Percentiles rank a stretch among this genome's conserved stretches.
phyloP scores from a whole-genome alignment of 2,888 invertebrate species.

The Gastrophysa polygoni region DNA sequence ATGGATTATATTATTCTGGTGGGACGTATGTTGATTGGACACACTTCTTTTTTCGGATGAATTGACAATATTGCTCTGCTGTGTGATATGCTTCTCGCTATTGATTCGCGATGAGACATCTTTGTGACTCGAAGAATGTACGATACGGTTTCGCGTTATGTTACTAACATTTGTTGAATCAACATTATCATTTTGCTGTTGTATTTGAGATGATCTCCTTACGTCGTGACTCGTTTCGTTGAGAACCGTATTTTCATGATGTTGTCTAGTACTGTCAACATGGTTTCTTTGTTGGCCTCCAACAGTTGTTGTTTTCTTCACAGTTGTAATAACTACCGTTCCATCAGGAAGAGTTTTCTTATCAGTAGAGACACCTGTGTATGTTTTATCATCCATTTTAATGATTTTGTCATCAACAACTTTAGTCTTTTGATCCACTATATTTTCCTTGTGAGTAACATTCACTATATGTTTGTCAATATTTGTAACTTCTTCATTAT shows the following conservation, averaged over 20 bases:
- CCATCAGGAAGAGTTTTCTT: slow-evolving; percentile 62
- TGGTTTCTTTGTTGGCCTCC: slow-evolving; percentile 38
- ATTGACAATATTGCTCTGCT: neutral
- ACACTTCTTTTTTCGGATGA: slow-evolving; percentile 2
- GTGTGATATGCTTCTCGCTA: slow-evolving; percentile 20
- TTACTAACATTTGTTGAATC: slow-evolving; percentile 24
- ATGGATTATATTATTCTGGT: neutral
- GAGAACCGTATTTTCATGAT: slow-evolving; percentile 27
- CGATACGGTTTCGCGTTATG: slow-evolving; percentile 37
- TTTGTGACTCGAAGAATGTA: slow-evolving; percentile 36
- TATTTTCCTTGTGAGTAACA: slow-evolving; percentile 30
- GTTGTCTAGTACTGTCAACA: slow-evolving; percentile 15
- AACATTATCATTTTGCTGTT: slow-evolving; percentile 35
- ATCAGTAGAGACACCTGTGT: slow-evolving; percentile 50
- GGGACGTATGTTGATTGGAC: neutral
- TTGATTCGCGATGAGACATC: slow-evolving; percentile 28
- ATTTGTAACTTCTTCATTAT: slow-evolving; percentile 36
- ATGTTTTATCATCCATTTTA: slow-evolving; percentile 34
- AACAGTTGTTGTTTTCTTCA: slow-evolving; percentile 59
- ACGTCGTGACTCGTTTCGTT: slow-evolving; percentile 45
- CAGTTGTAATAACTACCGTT: slow-evolving; percentile 61
- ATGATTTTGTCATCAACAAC: slow-evolving; percentile 29
- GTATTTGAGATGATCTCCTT: slow-evolving; percentile 54
- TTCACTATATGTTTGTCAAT: slow-evolving; percentile 23
- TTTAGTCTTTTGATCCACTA: slow-evolving; percentile 25